phyloP scores from a whole-genome alignment of 2,797 vertebrate genomes.

The Dryobates pubescens region DNA sequence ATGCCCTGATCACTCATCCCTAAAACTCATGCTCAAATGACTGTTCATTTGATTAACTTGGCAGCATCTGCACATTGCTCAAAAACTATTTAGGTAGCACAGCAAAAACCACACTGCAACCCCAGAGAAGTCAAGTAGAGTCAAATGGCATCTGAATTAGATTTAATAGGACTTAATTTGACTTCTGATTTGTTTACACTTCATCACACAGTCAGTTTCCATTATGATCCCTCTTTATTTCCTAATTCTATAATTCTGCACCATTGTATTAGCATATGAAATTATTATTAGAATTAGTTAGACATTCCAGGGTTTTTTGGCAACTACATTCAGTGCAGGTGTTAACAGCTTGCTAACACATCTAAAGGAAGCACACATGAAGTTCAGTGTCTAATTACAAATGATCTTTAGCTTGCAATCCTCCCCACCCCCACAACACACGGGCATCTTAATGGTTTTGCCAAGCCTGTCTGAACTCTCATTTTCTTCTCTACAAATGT shows the following conservation, averaged over 20 bases:
- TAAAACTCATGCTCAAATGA: neutral
- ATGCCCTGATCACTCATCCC: neutral
- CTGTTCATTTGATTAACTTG: neutral
- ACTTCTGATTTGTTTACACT: slow-evolving; percentile 46
- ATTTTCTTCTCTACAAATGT: neutral
- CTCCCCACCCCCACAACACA: accelerated
- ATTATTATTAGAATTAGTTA: neutral
- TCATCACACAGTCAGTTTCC: slow-evolving; percentile 24
- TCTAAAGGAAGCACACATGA: neutral
- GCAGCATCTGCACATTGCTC: neutral
- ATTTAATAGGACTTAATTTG: slow-evolving; percentile 38
- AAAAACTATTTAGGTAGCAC: neutral
- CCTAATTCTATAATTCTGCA: neutral
- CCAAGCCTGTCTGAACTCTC: neutral
- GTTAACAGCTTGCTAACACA: neutral
- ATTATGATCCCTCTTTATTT: neutral
- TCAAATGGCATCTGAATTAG: slow-evolving; percentile 12
- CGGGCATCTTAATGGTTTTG: neutral
- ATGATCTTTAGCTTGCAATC: neutral
- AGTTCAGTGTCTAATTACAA: neutral
- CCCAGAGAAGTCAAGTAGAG: slow-evolving; percentile 12
- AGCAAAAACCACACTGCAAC: neutral
- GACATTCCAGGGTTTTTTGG: neutral
- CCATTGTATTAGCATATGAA: neutral
- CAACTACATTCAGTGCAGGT: neutral